Percentiles rank a stretch among this genome's conserved stretches.
Conservation (phyloP, 2,888 invertebrate genomes). For the Ellobium chinense region DNA sequence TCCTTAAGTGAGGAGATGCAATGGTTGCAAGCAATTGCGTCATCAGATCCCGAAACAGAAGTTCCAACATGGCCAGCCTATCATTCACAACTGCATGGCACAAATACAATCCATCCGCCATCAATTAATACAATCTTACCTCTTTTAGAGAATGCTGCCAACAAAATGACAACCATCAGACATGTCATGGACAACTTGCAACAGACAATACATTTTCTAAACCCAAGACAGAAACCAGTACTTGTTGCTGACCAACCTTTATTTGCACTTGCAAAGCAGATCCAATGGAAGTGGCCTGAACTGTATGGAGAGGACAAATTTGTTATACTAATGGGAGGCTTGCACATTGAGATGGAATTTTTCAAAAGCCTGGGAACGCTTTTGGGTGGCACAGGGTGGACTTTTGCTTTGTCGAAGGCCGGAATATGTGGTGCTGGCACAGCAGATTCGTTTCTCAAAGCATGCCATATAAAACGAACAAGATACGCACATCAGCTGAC, state of each 20-base stretch:
- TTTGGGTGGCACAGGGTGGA: constrained; percentile 65
- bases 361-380: constrained; percentile 58
- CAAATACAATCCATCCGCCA: neutral
- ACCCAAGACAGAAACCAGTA: constrained; percentile 64
- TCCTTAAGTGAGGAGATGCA: neutral
- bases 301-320: constrained; percentile 60
- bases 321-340: constrained; percentile 60
- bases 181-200: neutral
- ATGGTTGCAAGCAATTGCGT: neutral
- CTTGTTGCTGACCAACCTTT: constrained; percentile 64
- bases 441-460: constrained; percentile 55
- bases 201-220: constrained; percentile 46
- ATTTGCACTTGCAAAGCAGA: constrained; percentile 62
- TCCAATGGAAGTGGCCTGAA: constrained; percentile 67
- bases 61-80: neutral
- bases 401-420: constrained; percentile 53
- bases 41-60: neutral
- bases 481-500: constrained; percentile 61
- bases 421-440: constrained; percentile 58
- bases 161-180: constrained; percentile 54
- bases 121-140: neutral
- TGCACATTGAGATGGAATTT: constrained; percentile 68
- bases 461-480: constrained; percentile 46
- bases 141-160: constrained; percentile 21
- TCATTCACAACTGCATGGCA: neutral